phyloP scores from a whole-genome alignment of 2,797 vertebrate genomes.

The Chanos chanos region DNA sequence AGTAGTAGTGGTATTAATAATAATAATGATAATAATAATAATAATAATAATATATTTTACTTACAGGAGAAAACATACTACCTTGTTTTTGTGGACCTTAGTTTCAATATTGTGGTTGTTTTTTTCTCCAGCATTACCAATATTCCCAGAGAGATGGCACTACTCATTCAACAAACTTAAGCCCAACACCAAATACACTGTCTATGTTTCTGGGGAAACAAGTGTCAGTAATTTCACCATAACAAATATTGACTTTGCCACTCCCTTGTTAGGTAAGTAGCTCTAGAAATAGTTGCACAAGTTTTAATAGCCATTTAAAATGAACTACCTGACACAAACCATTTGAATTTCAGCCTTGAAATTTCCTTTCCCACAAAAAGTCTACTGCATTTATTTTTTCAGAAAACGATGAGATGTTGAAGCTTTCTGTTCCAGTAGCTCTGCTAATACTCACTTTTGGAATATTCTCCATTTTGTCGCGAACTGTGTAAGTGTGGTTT shows the following conservation, averaged over 20 bases:
- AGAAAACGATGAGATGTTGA: slow-evolving; percentile 48
- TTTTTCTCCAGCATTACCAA: slow-evolving; percentile 32
- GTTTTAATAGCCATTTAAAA: no score
- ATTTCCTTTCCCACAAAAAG: no score
- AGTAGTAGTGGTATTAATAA: no score
- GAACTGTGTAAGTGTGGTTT: slow-evolving; percentile 55
- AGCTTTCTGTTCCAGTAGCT: slow-evolving; percentile 30
- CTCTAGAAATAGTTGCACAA: not conserved
- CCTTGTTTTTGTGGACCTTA: not conserved
- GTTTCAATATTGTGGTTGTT: not conserved
- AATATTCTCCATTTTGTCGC: slow-evolving; percentile 45
- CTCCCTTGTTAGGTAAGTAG: slow-evolving; percentile 46
- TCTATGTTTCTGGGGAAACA: slow-evolving; percentile 50
- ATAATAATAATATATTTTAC: not conserved
- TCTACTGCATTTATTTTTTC: not conserved
- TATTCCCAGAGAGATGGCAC: slow-evolving; percentile 47
- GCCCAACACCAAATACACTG: slow-evolving; percentile 46
- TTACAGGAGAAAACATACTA: not conserved
- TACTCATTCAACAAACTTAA: slow-evolving; percentile 51
- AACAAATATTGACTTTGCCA: slow-evolving; percentile 32
- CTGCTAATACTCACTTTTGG: slow-evolving; percentile 37
- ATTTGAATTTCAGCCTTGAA: no score
- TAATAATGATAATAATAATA: no score
- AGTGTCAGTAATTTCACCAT: not conserved
- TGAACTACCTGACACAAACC: no score